Base-by-base conservation (phyloP, 92 coral and sea anemone species). In the Scolanthus callimorphus region DNA sequence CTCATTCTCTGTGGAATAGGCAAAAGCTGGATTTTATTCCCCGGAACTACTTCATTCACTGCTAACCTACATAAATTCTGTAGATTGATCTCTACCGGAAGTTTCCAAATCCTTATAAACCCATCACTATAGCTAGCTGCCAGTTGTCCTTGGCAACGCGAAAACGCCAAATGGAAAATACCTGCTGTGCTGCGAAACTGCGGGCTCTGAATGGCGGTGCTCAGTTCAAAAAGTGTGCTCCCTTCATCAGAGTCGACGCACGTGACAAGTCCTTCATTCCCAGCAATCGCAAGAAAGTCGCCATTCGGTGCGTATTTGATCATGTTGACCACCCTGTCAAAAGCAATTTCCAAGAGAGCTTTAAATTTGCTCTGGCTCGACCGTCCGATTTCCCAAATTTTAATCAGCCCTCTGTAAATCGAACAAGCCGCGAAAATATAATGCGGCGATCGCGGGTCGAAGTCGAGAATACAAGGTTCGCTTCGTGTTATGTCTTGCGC, bases 111-210 rank as follows among this genome's bases (percentile, higher is more conserved):
- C 23, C 86, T 51, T 22, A 80, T 66, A 48, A 27, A 73, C 3
- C 76, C 86, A 58, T 80, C 86, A 34, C 86, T 80, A 26, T 73
- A 73, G 50, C 86, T 80, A 4, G 60, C 81, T 12, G 81, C 86
- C 1, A 80, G 74, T 20, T 80, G 75, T 34, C 69, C 86, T 3
- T 78, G 63, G 28, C 81, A 57, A n/a, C 78, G 81, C 1, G 86
- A 59, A 24, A 80, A 80, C 11, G 81, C 76, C 49, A 80, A 23
- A 21, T 80, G 86, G 31, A 62, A 80, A 11, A 80, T 46, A 0
- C 76, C 86, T 2, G 81, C 86, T 4, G 38, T 57, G 54, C 86
- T 80, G 37, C 62, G 81, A 39, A 73, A 73, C 60, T 73, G 74
- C 23, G 71, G 65, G 26, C 62, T 22, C 51, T 80, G 86, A 21